Evolutionary conservation across 2,888 invertebrate genomes (phyloP), one percentile per base, ranked within the genome.

Genomic region (Scaptomyza tumidula): DNA sequence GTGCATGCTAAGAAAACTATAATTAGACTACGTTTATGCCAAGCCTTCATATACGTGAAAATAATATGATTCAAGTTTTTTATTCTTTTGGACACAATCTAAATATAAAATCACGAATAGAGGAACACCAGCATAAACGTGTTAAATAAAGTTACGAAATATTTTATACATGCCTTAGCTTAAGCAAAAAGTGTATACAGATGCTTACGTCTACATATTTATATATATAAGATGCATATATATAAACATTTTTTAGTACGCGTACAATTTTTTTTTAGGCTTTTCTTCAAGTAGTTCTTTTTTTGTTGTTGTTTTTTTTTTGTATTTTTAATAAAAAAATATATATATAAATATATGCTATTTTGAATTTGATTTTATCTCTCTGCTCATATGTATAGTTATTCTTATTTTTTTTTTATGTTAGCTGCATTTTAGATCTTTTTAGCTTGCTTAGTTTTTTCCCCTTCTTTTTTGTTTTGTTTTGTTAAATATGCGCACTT

Each of bases 291-390:
- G 65, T 70, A 64, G 70, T 68, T 82, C 48, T 44, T 37, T 78
- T 71, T 62, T 71, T 43, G n/a, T 16, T 39, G 14, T 41, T 39
- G 7, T 59, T 64, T 66, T 57, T 53, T 59, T 64, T 66, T 57
- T 53, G 39, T 37, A 37, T 68, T 73, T 82, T 79, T 82, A 75
- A 82, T 82, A 19, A 88, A 88, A 87, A 87, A 84, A 85, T 81
- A 89, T 84, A 84, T 49, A 49, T 87, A 86, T 84, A 84, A 84
- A 84, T 78, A 88, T 86, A 84, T 80, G 78, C 85, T 84, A 87
- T 78, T 87, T 80, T 86, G 66, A 75, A 88, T 88, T 89, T 89
- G 84, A 86, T 84, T 86, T 84, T 84, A 86, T 83, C 83, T 81
- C 80, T 81, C 86, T 83, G 88, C 80, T 86, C 83, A 83, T 83